Conservation (phyloP, 2,888 invertebrate genomes). For the Lochmaea crataegi region DNA sequence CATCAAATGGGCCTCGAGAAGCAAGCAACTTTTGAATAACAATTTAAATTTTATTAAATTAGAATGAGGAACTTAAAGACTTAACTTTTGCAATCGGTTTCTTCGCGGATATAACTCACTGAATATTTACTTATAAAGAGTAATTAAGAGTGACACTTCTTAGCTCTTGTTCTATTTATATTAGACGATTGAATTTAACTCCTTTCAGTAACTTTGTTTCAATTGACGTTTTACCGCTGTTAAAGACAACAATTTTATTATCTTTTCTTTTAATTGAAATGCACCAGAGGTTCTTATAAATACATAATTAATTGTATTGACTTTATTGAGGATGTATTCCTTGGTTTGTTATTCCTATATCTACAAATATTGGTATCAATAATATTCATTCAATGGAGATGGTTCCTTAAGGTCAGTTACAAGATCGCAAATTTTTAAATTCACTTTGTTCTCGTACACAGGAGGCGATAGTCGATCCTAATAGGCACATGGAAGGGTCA, state of each 20-base stretch:
- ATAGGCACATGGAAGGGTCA: no score
- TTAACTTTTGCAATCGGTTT: slow-evolving; percentile 24
- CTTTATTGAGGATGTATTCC: no score
- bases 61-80: slow-evolving; percentile 10
- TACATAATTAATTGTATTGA: no score
- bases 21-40: slow-evolving; percentile 8
- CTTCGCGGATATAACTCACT: slow-evolving; percentile 15
- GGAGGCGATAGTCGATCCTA: no score
- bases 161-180: background rate
- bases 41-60: slow-evolving; percentile 27
- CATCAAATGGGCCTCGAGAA: background rate
- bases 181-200: background rate
- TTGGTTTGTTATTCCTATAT: no score
- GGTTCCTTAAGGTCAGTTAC: no score
- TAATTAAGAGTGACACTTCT: slow-evolving; percentile 24
- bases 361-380: no score
- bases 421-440: no score
- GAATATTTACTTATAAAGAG: slow-evolving; percentile 12
- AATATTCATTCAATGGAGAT: no score
- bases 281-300: no score
- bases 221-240: background rate
- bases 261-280: no score
- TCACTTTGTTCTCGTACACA: no score
- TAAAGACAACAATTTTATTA: background rate
- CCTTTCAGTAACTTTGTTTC: background rate